Conservation (phyloP, 2,113 vertebrate species). For the Taurulus bubalis region DNA sequence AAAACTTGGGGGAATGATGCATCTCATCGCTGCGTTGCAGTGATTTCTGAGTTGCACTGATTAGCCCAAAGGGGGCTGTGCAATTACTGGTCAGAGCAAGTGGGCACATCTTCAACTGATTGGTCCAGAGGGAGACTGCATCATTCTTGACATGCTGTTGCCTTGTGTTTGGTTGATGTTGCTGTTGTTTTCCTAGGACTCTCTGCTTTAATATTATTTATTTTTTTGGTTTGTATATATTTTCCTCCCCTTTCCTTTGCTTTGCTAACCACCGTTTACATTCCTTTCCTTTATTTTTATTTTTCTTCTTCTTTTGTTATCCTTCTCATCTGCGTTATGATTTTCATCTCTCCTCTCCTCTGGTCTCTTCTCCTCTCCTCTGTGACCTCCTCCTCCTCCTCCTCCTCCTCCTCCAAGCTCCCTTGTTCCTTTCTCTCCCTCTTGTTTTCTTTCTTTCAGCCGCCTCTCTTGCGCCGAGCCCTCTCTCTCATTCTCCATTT, state of each 20-base stretch:
- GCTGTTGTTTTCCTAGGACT: slow-evolving; percentile 14
- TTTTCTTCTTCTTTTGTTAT: background rate
- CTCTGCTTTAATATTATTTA: background rate
- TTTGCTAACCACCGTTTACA: background rate
- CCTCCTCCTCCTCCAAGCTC: slow-evolving; percentile 32
- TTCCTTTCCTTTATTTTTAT: background rate
- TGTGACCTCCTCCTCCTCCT: background rate
- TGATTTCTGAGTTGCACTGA: slow-evolving; percentile 36
- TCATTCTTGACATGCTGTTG: slow-evolving; percentile 32
- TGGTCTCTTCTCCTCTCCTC: background rate
- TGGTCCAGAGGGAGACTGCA: slow-evolving; percentile 38
- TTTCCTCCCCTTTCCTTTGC: background rate
- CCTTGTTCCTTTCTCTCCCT: slow-evolving; percentile 45
- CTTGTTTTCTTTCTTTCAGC: slow-evolving; percentile 46
- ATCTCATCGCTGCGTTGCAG: slow-evolving; percentile 20
- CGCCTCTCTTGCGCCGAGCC: slow-evolving; percentile 46
- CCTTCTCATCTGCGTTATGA: background rate
- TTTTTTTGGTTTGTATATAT: background rate
- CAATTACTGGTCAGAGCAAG: slow-evolving; percentile 51
- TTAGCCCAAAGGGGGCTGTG: slow-evolving; percentile 38
- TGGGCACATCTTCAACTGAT: slow-evolving; percentile 53
- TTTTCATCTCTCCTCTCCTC: background rate
- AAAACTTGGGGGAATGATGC: slow-evolving; percentile 47
- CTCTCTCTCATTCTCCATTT: slow-evolving; percentile 50
- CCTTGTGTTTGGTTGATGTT: slow-evolving; percentile 32